phyloP scores from a whole-genome alignment of 2,888 invertebrate genomes.

The Lomographa bimaculata region DNA sequence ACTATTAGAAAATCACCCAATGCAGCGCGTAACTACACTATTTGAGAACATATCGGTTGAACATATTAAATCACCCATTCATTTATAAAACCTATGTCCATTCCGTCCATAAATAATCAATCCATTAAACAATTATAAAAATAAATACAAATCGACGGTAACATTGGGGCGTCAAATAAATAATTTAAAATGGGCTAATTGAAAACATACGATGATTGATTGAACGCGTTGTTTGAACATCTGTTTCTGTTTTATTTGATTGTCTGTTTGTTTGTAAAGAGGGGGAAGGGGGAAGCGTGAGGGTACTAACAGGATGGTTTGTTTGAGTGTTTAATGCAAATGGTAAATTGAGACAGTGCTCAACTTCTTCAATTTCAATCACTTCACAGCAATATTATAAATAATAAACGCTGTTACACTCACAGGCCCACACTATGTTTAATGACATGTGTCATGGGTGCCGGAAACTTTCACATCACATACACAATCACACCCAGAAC shows the following conservation, averaged over 20 bases:
- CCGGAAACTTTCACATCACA: no score
- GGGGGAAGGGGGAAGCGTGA: constrained; percentile 30
- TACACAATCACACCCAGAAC: no score
- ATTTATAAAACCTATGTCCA: no score
- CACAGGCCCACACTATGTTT: no score
- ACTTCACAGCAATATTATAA: no score
- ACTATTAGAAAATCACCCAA: no score
- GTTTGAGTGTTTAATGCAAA: constrained; percentile 21
- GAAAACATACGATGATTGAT: constrained; percentile 58
- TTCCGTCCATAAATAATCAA: constrained; percentile 1
- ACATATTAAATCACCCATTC: no score
- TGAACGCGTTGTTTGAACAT: constrained; percentile 64
- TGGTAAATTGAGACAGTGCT: constrained; percentile 1
- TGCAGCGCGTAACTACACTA: no score
- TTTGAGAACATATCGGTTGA: no score
- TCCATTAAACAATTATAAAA: constrained; percentile 1
- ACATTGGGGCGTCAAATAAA: constrained; percentile 28
- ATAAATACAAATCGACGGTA: constrained; percentile 2
- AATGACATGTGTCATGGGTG: no score
- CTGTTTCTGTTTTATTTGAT: constrained; percentile 53
- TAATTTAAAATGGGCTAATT: constrained; percentile 42
- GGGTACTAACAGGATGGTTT: constrained; percentile 35
- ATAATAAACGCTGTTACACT: no score
- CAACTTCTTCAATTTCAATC: no score
- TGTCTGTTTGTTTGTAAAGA: constrained; percentile 43